phyloP scores from a whole-genome alignment of 2,888 invertebrate genomes.

The Apamea monoglypha region DNA sequence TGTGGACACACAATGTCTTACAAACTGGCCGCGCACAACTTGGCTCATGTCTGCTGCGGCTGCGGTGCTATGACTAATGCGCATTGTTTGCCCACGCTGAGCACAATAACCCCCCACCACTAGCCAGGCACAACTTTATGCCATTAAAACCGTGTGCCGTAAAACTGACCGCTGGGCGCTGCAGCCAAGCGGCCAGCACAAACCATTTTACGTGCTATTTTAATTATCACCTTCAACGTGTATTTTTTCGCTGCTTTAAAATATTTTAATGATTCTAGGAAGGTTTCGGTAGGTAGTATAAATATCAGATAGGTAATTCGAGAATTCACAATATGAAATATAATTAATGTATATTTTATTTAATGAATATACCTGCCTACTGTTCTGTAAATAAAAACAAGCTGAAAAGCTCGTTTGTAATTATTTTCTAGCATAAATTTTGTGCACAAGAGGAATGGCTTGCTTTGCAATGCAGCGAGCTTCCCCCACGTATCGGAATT shows the following conservation, averaged over 20 bases:
- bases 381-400: conserved; percentile 5
- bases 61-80: conserved; percentile 53
- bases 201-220: conserved; percentile 35
- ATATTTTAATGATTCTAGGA: not conserved
- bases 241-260: conserved; percentile 23
- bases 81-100: conserved; percentile 27
- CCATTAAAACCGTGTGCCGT: conserved; percentile 43
- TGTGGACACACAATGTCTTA: conserved; percentile 58
- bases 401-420: conserved; percentile 11
- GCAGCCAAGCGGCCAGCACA: conserved; percentile 13
- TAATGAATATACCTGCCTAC: not conserved
- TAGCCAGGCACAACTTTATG: conserved; percentile 40
- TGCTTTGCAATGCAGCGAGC: conserved; percentile 30
- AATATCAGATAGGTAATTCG: not conserved
- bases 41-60: conserved; percentile 34
- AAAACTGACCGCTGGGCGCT: conserved; percentile 53
- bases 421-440: conserved; percentile 33
- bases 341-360: not conserved
- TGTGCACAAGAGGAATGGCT: conserved; percentile 26
- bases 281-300: not conserved
- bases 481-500: conserved; percentile 33
- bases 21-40: conserved; percentile 22
- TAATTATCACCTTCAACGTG: conserved; percentile 18
- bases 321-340: not conserved
- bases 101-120: conserved; percentile 27